phyloP scores from a whole-genome alignment of 2,113 vertebrate genomes.

The Amphiprion percula region DNA sequence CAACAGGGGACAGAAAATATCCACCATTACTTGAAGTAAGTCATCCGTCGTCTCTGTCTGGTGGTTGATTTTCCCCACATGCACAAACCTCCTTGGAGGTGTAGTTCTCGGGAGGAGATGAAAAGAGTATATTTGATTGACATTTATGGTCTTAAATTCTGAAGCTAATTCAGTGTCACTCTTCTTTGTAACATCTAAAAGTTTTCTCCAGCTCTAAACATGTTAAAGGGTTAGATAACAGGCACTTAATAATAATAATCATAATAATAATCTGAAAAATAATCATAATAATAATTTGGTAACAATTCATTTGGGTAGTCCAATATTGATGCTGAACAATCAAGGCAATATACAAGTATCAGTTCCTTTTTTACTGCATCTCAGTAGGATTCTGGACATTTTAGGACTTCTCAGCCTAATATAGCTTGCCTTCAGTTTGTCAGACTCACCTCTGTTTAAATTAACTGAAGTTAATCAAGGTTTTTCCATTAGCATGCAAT shows the following conservation, averaged over 20 bases:
- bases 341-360: neutral
- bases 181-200: slow-evolving; percentile 51
- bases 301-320: slow-evolving; percentile 60
- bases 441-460: slow-evolving; percentile 30
- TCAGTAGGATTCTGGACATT: slow-evolving; percentile 22
- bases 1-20: slow-evolving; percentile 55
- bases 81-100: slow-evolving; percentile 49
- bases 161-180: slow-evolving; percentile 51
- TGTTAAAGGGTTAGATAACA: slow-evolving; percentile 88
- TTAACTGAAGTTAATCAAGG: neutral
- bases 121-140: slow-evolving; percentile 47
- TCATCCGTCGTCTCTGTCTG: slow-evolving; percentile 39
- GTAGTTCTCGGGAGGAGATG: slow-evolving; percentile 46
- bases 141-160: slow-evolving; percentile 47
- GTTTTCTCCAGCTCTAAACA: slow-evolving; percentile 66
- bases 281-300: slow-evolving; percentile 58
- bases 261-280: slow-evolving; percentile 68
- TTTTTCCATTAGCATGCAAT: slow-evolving; percentile 18
- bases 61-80: slow-evolving; percentile 62
- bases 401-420: neutral
- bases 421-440: neutral
- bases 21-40: slow-evolving; percentile 52
- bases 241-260: slow-evolving; percentile 87
- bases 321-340: slow-evolving; percentile 51
- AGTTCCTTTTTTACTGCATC: slow-evolving; percentile 5